Base-by-base conservation (phyloP, 2,113 vertebrate species). In the Corythornis vintsioides region DNA sequence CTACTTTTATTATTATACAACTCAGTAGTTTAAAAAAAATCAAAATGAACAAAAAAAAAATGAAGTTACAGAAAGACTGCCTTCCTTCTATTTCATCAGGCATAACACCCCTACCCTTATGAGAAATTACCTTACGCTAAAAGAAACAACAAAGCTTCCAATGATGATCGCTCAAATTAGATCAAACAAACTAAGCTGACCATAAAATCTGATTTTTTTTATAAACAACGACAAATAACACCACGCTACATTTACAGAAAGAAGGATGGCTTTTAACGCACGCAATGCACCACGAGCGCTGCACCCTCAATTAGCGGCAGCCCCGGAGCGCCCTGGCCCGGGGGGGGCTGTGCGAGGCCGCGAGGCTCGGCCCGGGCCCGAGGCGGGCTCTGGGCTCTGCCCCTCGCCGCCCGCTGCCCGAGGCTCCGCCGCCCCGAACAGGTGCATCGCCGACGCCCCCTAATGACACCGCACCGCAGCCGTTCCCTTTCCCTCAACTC, bases 371-470 rank as follows among this genome's bases (percentile, higher is more conserved):
- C 26, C 26, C 52, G 52, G 14, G 8, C 56, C 29, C 31, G 55
- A 15, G 29, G 29, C 29, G 13, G 22, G 33, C 13, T 63, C 10
- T 11, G n/a, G 56, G 35, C 28, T 65, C 42, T 13, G 48, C 63
- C 29, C 38, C 38, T n/a, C 25, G 17, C 61, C 26, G 38, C 25
- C 56, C 13, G 38, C 17, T 11, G 24, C 63, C 28, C 61, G 38
- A 18, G 40, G 63, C 63, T 40, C 40, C 28, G 18, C 28, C 19
- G 40, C 28, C 20, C 40, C n/a, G 45, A 33, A 50, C 66, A 69
- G 66, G 66, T 69, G 69, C 69, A 19, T 38, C 50, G 50, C 69
- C 69, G 88, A 88, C 93, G 90, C 96, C 96, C 95, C 90, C 95
- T 96, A 95, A 95, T 79, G 96, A 61, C 66, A 80, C 8, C 12